Evolutionary conservation across 2,888 invertebrate species (phyloP).

Genomic region (Netelia melanura): DNA sequence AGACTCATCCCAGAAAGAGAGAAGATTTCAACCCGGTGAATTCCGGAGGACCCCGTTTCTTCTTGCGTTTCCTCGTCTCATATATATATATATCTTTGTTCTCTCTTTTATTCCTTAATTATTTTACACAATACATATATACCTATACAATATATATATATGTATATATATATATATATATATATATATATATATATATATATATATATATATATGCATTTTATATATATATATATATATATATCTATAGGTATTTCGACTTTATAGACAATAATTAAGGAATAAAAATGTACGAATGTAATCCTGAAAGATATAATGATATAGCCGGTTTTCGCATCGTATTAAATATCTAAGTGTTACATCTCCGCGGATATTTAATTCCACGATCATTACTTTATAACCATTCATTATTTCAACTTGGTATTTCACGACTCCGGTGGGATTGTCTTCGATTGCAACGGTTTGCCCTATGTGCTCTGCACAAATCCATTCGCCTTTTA

Average conservation of each 20-base stretch:
- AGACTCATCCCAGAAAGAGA: constrained; percentile 59
- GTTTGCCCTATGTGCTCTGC: constrained; percentile 7
- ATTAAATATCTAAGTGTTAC: constrained; percentile 65
- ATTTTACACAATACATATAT: not conserved
- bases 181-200: not conserved
- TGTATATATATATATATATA: not conserved
- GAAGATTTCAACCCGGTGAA: constrained; percentile 57
- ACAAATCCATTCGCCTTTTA: constrained; percentile 53
- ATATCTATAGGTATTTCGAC: constrained; percentile 10
- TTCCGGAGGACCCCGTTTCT: constrained; percentile 58
- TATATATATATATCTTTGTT: not conserved
- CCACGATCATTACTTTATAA: constrained; percentile 54
- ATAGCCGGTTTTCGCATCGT: constrained; percentile 21
- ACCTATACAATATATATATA: not conserved
- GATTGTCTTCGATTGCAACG: constrained; percentile 42
- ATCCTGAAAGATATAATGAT: constrained; percentile 53
- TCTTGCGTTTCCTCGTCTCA: constrained; percentile 43
- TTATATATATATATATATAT: not conserved
- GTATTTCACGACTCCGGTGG: constrained; percentile 64
- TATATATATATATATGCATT: not conserved
- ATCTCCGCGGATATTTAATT: constrained; percentile 53
- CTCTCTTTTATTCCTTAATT: not conserved
- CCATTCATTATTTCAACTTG: constrained; percentile 63
- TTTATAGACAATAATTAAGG: constrained; percentile 51
- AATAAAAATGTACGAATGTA: constrained; percentile 49